phyloP scores from a whole-genome alignment of 2,797 vertebrate genomes.

The Furcifer pardalis region DNA sequence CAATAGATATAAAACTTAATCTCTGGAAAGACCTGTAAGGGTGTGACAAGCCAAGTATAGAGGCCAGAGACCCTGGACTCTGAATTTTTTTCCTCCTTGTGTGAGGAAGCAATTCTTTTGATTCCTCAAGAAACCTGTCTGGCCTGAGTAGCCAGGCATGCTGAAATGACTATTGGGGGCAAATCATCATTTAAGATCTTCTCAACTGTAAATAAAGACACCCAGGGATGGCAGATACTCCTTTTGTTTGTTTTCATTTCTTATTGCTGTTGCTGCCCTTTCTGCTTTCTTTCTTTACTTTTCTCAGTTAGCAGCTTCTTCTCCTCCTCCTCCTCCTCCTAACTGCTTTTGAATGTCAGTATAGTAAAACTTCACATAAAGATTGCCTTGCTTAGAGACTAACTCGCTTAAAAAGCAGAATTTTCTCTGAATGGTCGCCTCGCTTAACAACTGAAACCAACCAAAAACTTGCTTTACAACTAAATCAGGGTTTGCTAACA shows the following conservation, averaged over 20 bases:
- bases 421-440: too few relatives aligned
- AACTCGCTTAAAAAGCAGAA: too few relatives aligned
- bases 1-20: background rate
- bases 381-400: too few relatives aligned
- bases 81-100: background rate
- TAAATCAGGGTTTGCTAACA: too few relatives aligned
- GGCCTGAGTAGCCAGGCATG: background rate
- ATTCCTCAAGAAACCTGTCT: background rate
- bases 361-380: too few relatives aligned
- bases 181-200: background rate
- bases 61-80: background rate
- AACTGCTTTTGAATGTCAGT: slow-evolving; percentile 9
- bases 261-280: background rate
- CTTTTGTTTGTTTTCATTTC: background rate
- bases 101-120: background rate
- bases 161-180: background rate
- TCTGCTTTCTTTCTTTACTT: background rate
- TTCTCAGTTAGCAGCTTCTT: background rate
- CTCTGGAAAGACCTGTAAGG: background rate
- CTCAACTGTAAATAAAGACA: background rate
- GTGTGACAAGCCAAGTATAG: background rate
- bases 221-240: background rate
- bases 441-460: too few relatives aligned
- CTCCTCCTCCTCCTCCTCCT: background rate
- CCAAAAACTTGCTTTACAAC: too few relatives aligned